Evolutionary conservation across 2,888 invertebrate genomes (phyloP), one percentile per base, ranked within the genome.

Genomic region (Pasiphila rectangulata): DNA sequence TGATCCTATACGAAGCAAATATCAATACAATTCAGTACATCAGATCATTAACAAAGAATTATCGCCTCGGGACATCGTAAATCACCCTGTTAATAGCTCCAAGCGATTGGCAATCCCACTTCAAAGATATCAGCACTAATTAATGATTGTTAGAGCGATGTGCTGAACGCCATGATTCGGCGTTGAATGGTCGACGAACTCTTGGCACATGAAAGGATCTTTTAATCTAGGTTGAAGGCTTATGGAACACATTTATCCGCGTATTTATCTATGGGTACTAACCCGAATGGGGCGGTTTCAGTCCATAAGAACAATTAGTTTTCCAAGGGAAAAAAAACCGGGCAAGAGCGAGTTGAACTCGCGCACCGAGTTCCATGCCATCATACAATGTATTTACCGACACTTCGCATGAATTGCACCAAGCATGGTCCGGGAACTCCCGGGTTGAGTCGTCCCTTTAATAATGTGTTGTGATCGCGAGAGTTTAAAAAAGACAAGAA

Each of bases 51-150:
- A 40, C 48, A 56, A 67, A 54, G 58, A 64, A 61, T 63, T 56
- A 65, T 67, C 60, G 52, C 35, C 24, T 39, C 16, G 47, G 52
- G 53, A 63, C 60, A 72, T 66, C 64, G 67, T 68, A 67, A 78
- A 75, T 75, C 75, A 74, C 61, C 61, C 66, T 65, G 73, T 73
- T 79, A 81, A 79, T 78, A 77, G 73, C 72, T 79, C 74, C 78
- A 79, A 83, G 81, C 75, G 69, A 80, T 80, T 76, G 76, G 76
- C 81, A 81, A 83, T 83, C 77, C 69, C 57, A 69, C 74, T 70
- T 73, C 72, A 75, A 81, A 79, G 79, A 74, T 78, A 78, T 49
- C 49, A 77, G 79, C 32, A 44, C 44, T 43, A 64, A 45, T 64
- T 83, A 83, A 83, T 79, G 83, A 84, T 74, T 80, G 75, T 78